A percentile compares a stretch with the other conserved stretches of the same genome.
Evolutionary conservation across 37 sponge, comb jelly and placozoan genomes (phyloP).

Genomic region (Petrosia ficiformis): DNA sequence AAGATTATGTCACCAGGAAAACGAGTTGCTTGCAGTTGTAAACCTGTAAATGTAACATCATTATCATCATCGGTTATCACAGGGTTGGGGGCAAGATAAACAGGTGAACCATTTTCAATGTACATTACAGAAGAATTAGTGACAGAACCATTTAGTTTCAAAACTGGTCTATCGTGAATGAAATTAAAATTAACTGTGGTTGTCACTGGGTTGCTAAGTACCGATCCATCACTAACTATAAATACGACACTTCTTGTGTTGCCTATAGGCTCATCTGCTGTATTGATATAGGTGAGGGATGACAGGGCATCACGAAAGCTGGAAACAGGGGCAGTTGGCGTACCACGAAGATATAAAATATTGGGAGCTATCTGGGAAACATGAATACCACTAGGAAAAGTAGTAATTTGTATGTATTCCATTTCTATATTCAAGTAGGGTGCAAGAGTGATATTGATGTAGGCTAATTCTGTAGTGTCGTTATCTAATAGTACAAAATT

Average conservation of each 20-base stretch:
- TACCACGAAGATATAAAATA: too few species aligned
- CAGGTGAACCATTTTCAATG: conserved; percentile 39
- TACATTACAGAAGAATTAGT: background rate
- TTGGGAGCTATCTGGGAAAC: conserved; percentile 5
- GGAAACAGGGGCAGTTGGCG: conserved; percentile 19
- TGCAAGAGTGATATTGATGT: conserved; percentile 9
- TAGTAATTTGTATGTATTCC: conserved; percentile 1
- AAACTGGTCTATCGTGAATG: conserved; percentile 43
- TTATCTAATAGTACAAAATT: conserved; percentile 20
- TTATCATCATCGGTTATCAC: conserved; percentile 30
- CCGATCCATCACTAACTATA: conserved; percentile 48
- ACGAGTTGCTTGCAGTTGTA: background rate
- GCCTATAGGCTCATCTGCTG: conserved; percentile 52
- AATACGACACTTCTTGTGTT: conserved; percentile 14
- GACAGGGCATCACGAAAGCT: conserved; percentile 27
- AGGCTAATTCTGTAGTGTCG: conserved; percentile 18
- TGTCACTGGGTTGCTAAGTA: background rate
- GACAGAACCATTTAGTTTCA: conserved; percentile 15
- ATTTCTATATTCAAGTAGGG: background rate
- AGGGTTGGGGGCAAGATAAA: conserved; percentile 11
- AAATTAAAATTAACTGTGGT: conserved; percentile 22
- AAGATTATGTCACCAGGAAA: conserved; percentile 19
- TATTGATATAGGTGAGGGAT: conserved; percentile 44
- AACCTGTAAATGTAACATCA: background rate
- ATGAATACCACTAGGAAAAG: too few species aligned